Conservation (phyloP, 2,888 invertebrate species). For the Eustalomyia histrio region DNA sequence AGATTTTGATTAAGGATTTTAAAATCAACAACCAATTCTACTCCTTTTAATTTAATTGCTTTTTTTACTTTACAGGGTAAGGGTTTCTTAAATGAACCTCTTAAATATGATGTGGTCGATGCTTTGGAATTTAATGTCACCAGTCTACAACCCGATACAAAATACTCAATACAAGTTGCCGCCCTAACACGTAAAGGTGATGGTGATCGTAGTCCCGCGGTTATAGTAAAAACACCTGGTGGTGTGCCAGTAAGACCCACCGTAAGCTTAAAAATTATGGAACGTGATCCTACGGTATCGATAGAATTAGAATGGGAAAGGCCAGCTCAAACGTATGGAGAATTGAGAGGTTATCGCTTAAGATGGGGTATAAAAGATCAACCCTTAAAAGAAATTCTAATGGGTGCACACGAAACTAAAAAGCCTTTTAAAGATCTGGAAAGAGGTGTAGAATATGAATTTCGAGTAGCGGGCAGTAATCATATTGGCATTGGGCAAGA, state of each 20-base stretch:
- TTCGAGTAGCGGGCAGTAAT: conserved; percentile 97
- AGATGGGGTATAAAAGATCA: conserved; percentile 93
- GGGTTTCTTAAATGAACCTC: conserved; percentile 90
- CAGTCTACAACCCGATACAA: conserved; percentile 96
- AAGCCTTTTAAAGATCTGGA: conserved; percentile 90
- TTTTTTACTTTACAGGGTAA: conserved; percentile 75
- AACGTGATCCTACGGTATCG: conserved; percentile 91
- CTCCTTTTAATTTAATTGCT: background rate
- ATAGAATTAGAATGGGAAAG: conserved; percentile 96
- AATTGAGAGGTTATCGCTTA: conserved; percentile 91
- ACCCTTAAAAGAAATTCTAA: conserved; percentile 84
- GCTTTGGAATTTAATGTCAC: conserved; percentile 91
- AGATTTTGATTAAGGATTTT: no score
- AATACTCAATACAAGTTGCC: conserved; percentile 95
- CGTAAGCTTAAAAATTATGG: conserved; percentile 89
- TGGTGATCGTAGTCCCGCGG: conserved; percentile 93
- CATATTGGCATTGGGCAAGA: conserved; percentile 97
- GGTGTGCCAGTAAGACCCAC: conserved; percentile 93
- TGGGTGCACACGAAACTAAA: conserved; percentile 84
- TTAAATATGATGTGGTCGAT: conserved; percentile 92
- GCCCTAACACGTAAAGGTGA: conserved; percentile 98
- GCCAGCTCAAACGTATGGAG: conserved; percentile 93
- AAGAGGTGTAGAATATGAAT: conserved; percentile 96
- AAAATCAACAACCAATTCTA: background rate
- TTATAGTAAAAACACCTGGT: conserved; percentile 93